Evolutionary conservation across 2,888 invertebrate genomes (phyloP), one percentile per base, ranked within the genome.

Genomic region (Choreutis nemorana): DNA sequence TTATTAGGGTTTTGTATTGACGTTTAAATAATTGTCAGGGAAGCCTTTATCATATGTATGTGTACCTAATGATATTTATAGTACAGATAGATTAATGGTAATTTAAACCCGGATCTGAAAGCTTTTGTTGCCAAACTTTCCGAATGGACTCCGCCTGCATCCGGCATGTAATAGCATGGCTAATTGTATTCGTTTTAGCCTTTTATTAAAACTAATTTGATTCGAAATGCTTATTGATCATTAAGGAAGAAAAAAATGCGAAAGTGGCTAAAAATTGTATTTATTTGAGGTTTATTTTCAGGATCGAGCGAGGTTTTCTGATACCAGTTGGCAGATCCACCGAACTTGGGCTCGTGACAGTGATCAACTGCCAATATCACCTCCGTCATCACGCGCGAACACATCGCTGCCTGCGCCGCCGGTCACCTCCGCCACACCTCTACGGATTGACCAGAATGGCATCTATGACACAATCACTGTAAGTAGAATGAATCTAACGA

Each of bases 321-420:
- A 88, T 60, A 87, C 88, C 32, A 87, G 87, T 54, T 87, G 87
- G 82, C 86, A 85, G 58, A 87, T 88, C 37, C 87, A 87, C 56
- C 82, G 85, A 37, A 84, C 84, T 50, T 87, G 86, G 86, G 65
- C 80, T 27, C 80, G 81, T 37, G 83, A 73, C 51, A 77, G 68
- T 21, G 70, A 70, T 33, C 61, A 72, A 26, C 55, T 72, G 4
- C 66, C 68, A 42, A 50, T 68, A 32, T 67, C 78, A 33, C 72
- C 77, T 14, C 36, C 53, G 18, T 14, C 8, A 3, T 54, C 67
- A 7, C 45, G 58, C 11, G 44, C 54, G 18, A 50, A 56, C 33
- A 44, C 55, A 3, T 45, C 60, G 33, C 51, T 53, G 9, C 53
- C 58, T 37, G 51, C 55, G 4, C 48, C 55, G 20, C 39, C 55